Evolutionary conservation across 2,113 vertebrate species (phyloP), one percentile per base, ranked within the genome.

Genomic region (Zootoca vivipara): DNA sequence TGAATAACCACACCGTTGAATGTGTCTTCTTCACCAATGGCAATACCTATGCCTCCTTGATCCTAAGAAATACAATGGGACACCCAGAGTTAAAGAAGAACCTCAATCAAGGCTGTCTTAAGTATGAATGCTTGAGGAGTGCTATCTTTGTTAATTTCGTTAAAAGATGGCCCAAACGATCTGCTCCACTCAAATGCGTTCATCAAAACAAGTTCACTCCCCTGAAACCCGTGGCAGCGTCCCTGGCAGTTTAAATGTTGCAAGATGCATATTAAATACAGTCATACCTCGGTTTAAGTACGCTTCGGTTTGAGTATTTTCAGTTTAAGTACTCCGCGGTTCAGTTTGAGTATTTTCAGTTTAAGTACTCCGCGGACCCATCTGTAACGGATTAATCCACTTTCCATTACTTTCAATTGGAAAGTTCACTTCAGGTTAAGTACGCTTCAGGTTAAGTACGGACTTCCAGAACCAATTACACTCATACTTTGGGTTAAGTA

Each of bases 1-100:
- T 98, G 97, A 89, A 98, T 93, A 89, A 98, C 91, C 73, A 97
- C 96, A 40, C 97, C 98, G 2, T 85, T 93, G 42, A 95, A 85
- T 0, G 98, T 97, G 80, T 97, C 97, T 67, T 98, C 98, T 84
- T 98, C 98, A 90, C 97, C 97, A 91, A 98, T 97, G 46, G 97
- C 97, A 92, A 98, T 97, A 83, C 98, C 98, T 52, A 98, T 94
- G 64, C 96, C 97, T 73, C 96, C 97, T 80, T 98, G 98, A 94
- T 98, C 98, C 98, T 99, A 22, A 10, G 24, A 3, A 15, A 83
- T 24, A 30, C n/a, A 40, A 93, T 92, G 88, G 62, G 83, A 86
- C 92, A 91, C 58, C 81, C 4, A 22, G 1, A 85, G 78, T 87
- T 22, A 1, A 2, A 78, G 74, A 91, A 28, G 15, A 65, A 85